Evolutionary conservation across 1,140 invertebrate species (phyloP).

Genomic region (Linepithema humile): DNA sequence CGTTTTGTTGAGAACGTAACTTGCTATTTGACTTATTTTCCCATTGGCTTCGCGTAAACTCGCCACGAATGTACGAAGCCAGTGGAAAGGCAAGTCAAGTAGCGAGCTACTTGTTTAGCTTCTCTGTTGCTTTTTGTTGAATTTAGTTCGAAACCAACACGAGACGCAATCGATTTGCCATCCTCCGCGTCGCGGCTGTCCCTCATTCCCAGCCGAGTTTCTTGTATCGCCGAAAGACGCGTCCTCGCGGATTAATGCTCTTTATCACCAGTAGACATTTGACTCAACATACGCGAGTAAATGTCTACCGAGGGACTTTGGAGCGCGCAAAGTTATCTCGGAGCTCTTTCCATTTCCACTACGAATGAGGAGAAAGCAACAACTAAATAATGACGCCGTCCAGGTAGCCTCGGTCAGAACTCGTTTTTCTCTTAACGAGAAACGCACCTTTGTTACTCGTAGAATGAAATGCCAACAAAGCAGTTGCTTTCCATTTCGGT

Average conservation of each 20-base stretch:
- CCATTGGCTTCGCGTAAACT: conserved; percentile 1
- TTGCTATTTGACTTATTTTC: conserved; percentile 37
- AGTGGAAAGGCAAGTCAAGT: conserved; percentile 24
- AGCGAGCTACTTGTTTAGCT: conserved; percentile 38
- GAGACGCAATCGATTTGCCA: neutral
- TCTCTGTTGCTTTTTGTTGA: conserved; percentile 33
- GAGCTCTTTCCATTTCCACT: conserved; percentile 26
- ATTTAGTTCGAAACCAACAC: conserved; percentile 8
- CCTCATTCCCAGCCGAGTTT: neutral
- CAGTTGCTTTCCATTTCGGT: conserved; percentile 20
- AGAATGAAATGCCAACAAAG: conserved; percentile 34
- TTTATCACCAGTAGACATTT: conserved; percentile 11
- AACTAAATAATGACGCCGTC: conserved; percentile 39
- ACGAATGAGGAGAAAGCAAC: neutral
- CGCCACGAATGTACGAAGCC: neutral
- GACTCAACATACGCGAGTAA: conserved; percentile 16
- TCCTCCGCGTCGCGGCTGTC: neutral
- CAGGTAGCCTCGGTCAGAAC: neutral
- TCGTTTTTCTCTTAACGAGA: conserved; percentile 47
- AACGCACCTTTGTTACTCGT: conserved; percentile 42
- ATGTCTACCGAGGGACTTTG: neutral
- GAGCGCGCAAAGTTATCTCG: conserved; percentile 21
- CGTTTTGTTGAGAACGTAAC: conserved; percentile 16
- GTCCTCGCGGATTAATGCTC: conserved; percentile 22
- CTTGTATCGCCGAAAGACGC: neutral